Conservation (phyloP, 2,113 vertebrate genomes). For the Euleptes europaea region DNA sequence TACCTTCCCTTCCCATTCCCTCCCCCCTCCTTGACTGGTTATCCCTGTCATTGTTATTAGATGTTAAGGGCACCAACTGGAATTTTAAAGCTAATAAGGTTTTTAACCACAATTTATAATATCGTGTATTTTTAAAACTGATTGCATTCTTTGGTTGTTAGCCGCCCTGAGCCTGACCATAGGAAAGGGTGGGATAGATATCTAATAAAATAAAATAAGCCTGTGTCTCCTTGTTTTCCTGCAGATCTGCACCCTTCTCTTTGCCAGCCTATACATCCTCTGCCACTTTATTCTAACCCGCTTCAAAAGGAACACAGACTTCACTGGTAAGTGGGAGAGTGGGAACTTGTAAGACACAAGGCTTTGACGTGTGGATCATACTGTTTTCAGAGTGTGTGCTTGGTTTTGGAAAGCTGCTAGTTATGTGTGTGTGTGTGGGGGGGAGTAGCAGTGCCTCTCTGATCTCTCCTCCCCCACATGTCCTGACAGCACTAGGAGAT, state of each 20-base stretch:
- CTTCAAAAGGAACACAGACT: slow-evolving; percentile 94
- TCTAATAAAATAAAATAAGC: too few relatives aligned
- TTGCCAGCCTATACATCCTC: slow-evolving; percentile 90
- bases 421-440: too few relatives aligned
- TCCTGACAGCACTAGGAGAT: background rate
- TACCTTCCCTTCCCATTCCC: too few relatives aligned
- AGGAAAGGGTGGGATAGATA: too few relatives aligned
- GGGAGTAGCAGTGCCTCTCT: background rate
- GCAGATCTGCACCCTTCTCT: slow-evolving; percentile 93
- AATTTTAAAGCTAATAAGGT: too few relatives aligned
- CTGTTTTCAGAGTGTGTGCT: background rate
- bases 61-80: too few relatives aligned
- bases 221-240: slow-evolving; percentile 14
- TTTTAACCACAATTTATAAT: too few relatives aligned
- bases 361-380: background rate
- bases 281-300: slow-evolving; percentile 91
- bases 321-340: slow-evolving; percentile 76
- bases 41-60: too few relatives aligned
- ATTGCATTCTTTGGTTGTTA: too few relatives aligned
- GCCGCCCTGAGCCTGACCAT: too few relatives aligned
- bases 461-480: background rate
- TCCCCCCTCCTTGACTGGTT: too few relatives aligned
- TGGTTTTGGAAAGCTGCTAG: background rate
- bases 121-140: too few relatives aligned
- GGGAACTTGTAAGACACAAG: background rate